phyloP scores from a whole-genome alignment of 2,797 vertebrate species.

The Pangasius djambal region DNA sequence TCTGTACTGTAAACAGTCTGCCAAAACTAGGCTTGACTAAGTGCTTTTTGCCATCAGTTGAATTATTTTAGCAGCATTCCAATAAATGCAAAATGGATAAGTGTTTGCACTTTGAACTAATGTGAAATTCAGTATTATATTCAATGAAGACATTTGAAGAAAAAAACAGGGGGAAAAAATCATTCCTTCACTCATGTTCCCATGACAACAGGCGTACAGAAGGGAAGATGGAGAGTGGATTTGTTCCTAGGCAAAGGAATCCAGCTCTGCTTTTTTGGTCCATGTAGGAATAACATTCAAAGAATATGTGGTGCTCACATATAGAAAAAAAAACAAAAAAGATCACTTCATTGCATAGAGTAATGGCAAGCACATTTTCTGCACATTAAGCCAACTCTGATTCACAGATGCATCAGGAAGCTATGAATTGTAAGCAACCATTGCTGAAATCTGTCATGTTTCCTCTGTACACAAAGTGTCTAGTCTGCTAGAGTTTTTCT shows the following conservation, averaged over 20 bases:
- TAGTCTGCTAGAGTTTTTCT: background rate
- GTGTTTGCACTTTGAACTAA: conserved; percentile 23
- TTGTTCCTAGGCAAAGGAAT: conserved; percentile 42
- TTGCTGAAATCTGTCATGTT: conserved; percentile 10
- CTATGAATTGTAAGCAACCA: background rate
- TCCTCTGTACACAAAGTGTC: conserved; percentile 15
- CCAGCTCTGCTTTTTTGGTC: conserved; percentile 29
- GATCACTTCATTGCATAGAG: background rate
- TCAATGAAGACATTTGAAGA: conserved; percentile 41
- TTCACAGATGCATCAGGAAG: background rate
- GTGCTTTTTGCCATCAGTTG: background rate
- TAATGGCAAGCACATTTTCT: background rate
- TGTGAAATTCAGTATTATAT: conserved; percentile 31
- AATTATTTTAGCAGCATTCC: background rate
- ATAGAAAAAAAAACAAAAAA: background rate
- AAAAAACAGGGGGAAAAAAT: conserved; percentile 19
- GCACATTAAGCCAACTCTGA: background rate
- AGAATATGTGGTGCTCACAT: background rate
- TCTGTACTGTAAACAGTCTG: background rate
- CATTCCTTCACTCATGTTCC: conserved; percentile 64
- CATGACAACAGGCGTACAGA: conserved; percentile 65
- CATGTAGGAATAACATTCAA: conserved; percentile 34
- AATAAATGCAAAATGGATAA: background rate
- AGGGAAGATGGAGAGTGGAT: conserved; percentile 45
- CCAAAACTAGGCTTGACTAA: background rate